phyloP scores from a whole-genome alignment of 2,888 invertebrate species.

The Craniophora ligustri region DNA sequence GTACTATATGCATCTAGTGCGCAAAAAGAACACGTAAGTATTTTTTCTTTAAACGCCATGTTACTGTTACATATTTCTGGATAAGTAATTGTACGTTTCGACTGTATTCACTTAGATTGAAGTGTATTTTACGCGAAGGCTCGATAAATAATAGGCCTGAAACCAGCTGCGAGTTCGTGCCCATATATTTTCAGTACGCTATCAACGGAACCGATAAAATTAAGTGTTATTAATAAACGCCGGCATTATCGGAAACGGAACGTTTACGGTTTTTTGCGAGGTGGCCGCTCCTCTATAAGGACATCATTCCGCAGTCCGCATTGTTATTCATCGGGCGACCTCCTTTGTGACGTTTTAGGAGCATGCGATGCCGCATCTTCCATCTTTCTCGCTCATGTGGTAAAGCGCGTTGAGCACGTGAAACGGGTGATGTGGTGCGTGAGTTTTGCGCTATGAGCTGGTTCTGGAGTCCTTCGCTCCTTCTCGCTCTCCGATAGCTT shows the following conservation, averaged over 20 bases:
- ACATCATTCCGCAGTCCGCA: conserved; percentile 87
- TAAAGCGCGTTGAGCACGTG: conserved; percentile 43
- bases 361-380: conserved; percentile 84
- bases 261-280: conserved; percentile 42
- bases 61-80: too few species aligned
- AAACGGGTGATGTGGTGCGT: conserved; percentile 72
- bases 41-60: too few species aligned
- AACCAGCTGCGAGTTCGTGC: conserved; percentile 1
- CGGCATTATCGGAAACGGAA: conserved; percentile 33
- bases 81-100: background rate
- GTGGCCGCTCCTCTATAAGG: conserved; percentile 72
- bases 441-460: conserved; percentile 81
- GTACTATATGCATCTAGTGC: too few species aligned
- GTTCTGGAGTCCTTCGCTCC: conserved; percentile 71
- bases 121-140: conserved; percentile 4
- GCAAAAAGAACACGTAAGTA: too few species aligned
- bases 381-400: conserved; percentile 60
- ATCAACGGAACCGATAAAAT: conserved; percentile 35
- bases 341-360: conserved; percentile 84
- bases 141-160: conserved; percentile 7
- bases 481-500: conserved; percentile 54
- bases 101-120: background rate
- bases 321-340: conserved; percentile 87
- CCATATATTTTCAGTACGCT: conserved; percentile 9
- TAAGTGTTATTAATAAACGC: conserved; percentile 44